Evolutionary conservation across 2,113 vertebrate species (phyloP).

Genomic region (Cathartes aura): DNA sequence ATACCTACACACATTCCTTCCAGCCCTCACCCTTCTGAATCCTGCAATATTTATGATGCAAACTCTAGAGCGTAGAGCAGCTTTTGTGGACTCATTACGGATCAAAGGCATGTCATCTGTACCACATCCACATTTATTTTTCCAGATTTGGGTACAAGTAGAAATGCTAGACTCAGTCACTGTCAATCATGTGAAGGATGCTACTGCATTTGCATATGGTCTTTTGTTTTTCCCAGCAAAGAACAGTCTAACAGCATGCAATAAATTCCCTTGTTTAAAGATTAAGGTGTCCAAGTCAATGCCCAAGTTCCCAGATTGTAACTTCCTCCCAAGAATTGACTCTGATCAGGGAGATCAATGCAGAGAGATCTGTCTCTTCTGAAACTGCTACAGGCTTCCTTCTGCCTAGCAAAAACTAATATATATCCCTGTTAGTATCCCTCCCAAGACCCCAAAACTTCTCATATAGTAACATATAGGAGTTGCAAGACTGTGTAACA

Average conservation of each 20-base stretch:
- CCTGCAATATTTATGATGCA: not conserved
- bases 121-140: not conserved
- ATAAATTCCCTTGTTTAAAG: not conserved
- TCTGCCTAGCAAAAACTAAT: not conserved
- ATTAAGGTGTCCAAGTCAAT: not conserved
- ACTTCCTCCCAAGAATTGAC: not conserved
- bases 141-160: not conserved
- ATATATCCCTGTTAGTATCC: not conserved
- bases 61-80: not conserved
- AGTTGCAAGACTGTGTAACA: conserved; percentile 34
- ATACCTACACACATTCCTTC: not conserved
- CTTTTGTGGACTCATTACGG: not conserved
- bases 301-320: not conserved
- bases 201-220: not conserved
- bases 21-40: not conserved
- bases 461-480: fast-evolving
- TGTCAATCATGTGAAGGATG: not conserved
- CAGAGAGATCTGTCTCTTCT: not conserved
- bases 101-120: not conserved
- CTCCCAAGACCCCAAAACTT: not conserved
- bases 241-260: not conserved
- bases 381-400: not conserved
- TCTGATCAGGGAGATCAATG: not conserved
- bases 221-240: not conserved
- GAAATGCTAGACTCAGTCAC: not conserved